phyloP scores from a whole-genome alignment of 2,113 vertebrate genomes.

The Phoxinus phoxinus region DNA sequence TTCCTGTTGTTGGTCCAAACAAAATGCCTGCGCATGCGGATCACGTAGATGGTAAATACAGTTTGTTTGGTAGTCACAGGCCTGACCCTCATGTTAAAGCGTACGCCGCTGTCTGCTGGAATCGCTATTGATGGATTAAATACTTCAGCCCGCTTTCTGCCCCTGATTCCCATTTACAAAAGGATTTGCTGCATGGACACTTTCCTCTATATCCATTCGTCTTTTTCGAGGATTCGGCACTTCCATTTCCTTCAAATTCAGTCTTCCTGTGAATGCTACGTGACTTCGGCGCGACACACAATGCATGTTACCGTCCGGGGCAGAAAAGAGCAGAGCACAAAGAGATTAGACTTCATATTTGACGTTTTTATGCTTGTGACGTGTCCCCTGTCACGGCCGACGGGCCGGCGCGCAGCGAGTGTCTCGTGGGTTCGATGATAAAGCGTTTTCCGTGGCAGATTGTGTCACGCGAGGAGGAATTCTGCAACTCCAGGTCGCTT shows the following conservation, averaged over 20 bases:
- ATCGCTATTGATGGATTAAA: constrained; percentile 49
- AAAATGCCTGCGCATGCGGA: background rate
- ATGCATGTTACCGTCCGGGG: constrained; percentile 27
- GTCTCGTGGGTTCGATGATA: background rate
- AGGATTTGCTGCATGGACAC: constrained; percentile 55
- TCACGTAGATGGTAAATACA: constrained; percentile 31
- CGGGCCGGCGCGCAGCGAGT: no score
- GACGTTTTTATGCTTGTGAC: background rate
- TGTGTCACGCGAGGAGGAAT: constrained; percentile 20
- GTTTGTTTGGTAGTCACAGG: constrained; percentile 27
- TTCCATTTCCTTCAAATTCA: constrained; percentile 50
- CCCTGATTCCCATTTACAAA: constrained; percentile 37
- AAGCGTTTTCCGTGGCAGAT: constrained; percentile 7
- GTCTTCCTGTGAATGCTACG: constrained; percentile 47
- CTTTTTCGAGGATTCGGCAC: constrained; percentile 50
- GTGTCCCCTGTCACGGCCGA: background rate
- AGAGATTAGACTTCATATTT: constrained; percentile 40
- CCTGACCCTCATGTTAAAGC: constrained; percentile 31
- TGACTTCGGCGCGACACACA: constrained; percentile 15
- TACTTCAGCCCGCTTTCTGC: constrained; percentile 45
- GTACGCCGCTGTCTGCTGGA: constrained; percentile 2
- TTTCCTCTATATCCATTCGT: constrained; percentile 44
- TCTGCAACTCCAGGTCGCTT: background rate
- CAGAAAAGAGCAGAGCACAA: constrained; percentile 18
- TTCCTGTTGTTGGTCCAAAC: background rate